phyloP scores from a whole-genome alignment of 2,888 invertebrate species.

The Neoitamus cyanurus region DNA sequence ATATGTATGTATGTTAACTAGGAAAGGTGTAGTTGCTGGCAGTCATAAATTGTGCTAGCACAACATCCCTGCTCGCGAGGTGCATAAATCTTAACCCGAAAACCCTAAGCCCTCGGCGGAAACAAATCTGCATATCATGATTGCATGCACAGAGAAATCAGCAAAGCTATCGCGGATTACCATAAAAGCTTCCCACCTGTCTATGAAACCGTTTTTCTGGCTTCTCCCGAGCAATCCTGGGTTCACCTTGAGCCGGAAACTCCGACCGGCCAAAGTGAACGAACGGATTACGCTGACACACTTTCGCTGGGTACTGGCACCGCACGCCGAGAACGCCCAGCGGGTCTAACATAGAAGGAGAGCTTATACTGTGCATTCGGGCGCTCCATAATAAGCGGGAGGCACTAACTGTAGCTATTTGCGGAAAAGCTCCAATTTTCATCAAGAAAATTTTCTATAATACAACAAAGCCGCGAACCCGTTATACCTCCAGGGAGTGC shows the following conservation, averaged over 20 bases:
- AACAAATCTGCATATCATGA: neutral
- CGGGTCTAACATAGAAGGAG: neutral
- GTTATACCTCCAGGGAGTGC: neutral
- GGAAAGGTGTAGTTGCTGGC: neutral
- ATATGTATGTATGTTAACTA: neutral
- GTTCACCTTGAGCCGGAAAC: slow-evolving; percentile 15
- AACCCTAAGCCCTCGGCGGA: neutral
- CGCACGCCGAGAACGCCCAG: neutral
- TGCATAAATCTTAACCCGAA: neutral
- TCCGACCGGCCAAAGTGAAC: neutral
- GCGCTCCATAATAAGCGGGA: neutral
- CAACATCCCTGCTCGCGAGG: neutral
- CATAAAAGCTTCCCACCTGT: slow-evolving; percentile 18
- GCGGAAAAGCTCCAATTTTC: slow-evolving; percentile 1
- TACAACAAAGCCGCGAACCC: neutral
- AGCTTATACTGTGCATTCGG: neutral
- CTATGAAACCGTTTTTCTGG: neutral
- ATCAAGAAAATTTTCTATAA: neutral
- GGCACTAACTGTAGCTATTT: neutral
- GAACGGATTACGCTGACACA: slow-evolving; percentile 15
- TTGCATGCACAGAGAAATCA: neutral
- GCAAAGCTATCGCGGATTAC: neutral
- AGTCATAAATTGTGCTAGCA: neutral
- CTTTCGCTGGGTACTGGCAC: neutral
- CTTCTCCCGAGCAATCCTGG: neutral